Conservation (phyloP, 2,113 vertebrate species). For the Neopipo cinnamomea region DNA sequence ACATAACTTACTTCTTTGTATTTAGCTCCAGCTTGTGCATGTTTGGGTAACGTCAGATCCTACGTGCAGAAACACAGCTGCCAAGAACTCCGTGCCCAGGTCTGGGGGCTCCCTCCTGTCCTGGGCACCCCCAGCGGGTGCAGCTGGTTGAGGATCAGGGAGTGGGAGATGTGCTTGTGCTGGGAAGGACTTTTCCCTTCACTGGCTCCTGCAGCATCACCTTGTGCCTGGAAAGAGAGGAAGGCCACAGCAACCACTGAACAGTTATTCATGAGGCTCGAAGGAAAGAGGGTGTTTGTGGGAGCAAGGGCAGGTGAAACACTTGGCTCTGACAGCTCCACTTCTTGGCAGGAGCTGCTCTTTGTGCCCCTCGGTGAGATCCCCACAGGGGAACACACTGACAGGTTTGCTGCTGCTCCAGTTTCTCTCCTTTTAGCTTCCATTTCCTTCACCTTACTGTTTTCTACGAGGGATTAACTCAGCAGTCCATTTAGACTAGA, state of each 20-base stretch:
- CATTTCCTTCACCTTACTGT: neutral
- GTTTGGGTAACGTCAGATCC: neutral
- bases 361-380: neutral
- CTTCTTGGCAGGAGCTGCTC: neutral
- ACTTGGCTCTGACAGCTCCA: neutral
- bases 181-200: neutral
- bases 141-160: neutral
- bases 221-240: neutral
- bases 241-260: neutral
- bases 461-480: neutral
- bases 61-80: neutral
- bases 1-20: neutral
- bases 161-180: fast-evolving
- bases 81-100: neutral
- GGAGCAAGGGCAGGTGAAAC: neutral
- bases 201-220: neutral
- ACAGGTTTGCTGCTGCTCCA: neutral
- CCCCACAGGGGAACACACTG: neutral
- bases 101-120: neutral
- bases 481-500: neutral
- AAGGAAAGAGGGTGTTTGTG: neutral
- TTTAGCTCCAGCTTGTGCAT: neutral
- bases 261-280: neutral
- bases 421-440: neutral
- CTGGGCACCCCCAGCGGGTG: neutral